These are phyloP conservation scores for Drosophila tani DNA, from an alignment of 1,140 invertebrate genomes.

Conservation along the genomic window DNA sequence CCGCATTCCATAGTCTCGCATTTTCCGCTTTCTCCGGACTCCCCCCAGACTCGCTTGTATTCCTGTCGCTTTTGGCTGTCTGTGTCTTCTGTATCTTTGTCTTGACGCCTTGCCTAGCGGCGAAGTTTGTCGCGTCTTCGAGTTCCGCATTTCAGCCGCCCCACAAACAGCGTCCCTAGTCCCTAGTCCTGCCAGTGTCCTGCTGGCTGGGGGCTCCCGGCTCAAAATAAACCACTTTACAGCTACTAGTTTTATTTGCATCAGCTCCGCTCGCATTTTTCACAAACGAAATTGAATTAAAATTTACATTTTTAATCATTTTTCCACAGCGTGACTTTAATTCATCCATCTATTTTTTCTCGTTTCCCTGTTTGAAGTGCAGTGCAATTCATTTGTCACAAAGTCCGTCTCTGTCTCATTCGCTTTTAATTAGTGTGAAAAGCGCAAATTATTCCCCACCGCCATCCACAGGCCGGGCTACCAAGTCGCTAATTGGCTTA, in stretches of 20 bases:
- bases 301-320: slow-evolving; percentile 83
- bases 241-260: slow-evolving; percentile 64
- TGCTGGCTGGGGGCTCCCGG: slow-evolving; percentile 40
- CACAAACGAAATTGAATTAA: slow-evolving; percentile 73
- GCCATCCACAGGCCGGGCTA: slow-evolving; percentile 23
- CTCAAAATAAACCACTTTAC: slow-evolving; percentile 79
- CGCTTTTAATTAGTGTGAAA: slow-evolving; percentile 81
- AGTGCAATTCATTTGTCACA: slow-evolving; percentile 65
- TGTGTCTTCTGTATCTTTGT: slow-evolving; percentile 40
- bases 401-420: slow-evolving; percentile 53
- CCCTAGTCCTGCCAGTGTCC: neutral
- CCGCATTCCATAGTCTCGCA: slow-evolving; percentile 15
- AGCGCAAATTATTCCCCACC: slow-evolving; percentile 70
- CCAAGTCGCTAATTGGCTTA: slow-evolving; percentile 70
- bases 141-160: slow-evolving; percentile 13
- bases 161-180: slow-evolving; percentile 1
- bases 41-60: neutral
- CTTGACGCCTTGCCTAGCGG: slow-evolving; percentile 70
- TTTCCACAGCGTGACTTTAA: slow-evolving; percentile 70
- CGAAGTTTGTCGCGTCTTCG: slow-evolving; percentile 73
- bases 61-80: slow-evolving; percentile 44
- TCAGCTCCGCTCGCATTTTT: slow-evolving; percentile 48
- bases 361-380: slow-evolving; percentile 15
- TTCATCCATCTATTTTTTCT: slow-evolving; percentile 28
- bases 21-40: slow-evolving; percentile 1